Percentiles rank a stretch among this genome's conserved stretches.
phyloP scores from a whole-genome alignment of 2,113 vertebrate species.

The Xiphophorus maculatus region DNA sequence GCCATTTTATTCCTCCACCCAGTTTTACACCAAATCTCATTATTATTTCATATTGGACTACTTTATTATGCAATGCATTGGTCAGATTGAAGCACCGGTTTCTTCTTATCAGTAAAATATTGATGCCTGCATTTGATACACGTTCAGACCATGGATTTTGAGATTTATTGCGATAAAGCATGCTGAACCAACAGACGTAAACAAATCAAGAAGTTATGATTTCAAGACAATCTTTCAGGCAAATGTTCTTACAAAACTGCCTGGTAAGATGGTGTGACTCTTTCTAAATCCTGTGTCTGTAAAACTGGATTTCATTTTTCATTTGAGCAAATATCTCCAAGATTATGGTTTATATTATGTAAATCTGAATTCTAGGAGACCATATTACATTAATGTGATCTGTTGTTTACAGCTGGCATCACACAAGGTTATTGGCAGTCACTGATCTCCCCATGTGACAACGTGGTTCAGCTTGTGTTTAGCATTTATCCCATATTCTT shows the following conservation, averaged over 20 bases:
- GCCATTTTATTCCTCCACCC: constrained; percentile 66
- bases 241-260: too few species aligned
- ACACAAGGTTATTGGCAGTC: not conserved
- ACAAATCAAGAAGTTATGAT: too few species aligned
- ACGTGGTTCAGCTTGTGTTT: too few species aligned
- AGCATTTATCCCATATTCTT: too few species aligned
- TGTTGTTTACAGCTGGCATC: not conserved
- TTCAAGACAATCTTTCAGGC: not conserved
- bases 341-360: not conserved
- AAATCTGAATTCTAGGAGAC: not conserved
- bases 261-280: too few species aligned
- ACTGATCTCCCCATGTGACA: not conserved
- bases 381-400: not conserved
- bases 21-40: constrained; percentile 73
- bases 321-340: not conserved
- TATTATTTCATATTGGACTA: constrained; percentile 69
- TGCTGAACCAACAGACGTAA: not conserved
- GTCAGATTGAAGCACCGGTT: not conserved
- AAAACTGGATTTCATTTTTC: too few species aligned
- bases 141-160: not conserved
- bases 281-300: too few species aligned
- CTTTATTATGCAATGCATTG: constrained; percentile 69
- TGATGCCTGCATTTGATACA: not conserved
- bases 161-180: not conserved
- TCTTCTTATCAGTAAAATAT: not conserved